A percentile compares a stretch with the other conserved stretches of the same genome.
phyloP scores from a whole-genome alignment of 1,140 invertebrate genomes.

The Piezodorus guildinii region DNA sequence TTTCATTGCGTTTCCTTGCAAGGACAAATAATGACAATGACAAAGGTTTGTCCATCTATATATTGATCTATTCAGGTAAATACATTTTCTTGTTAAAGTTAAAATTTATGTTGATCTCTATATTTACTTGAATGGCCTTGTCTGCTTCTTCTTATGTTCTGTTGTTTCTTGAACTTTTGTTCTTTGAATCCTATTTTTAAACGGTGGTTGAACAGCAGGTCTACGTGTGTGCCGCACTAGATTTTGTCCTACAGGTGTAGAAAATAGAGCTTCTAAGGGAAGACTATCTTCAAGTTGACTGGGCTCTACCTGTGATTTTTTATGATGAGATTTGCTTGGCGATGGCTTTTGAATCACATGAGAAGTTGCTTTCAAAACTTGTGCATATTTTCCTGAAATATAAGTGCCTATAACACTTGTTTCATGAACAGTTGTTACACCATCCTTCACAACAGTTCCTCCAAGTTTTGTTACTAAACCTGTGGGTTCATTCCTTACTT shows the following conservation, averaged over 20 bases:
- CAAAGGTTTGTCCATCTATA: no score
- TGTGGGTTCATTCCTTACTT: slow-evolving; percentile 20
- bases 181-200: slow-evolving; percentile 27
- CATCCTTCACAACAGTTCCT: slow-evolving; percentile 70
- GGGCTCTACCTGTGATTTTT: slow-evolving; percentile 20
- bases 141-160: not conserved
- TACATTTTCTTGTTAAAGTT: no score
- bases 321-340: slow-evolving; percentile 36
- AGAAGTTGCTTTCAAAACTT: slow-evolving; percentile 58
- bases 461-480: slow-evolving; percentile 54
- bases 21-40: no score
- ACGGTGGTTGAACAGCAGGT: slow-evolving; percentile 30
- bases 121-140: slow-evolving; percentile 20
- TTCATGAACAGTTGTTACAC: slow-evolving; percentile 71
- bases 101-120: no score
- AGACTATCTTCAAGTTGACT: slow-evolving; percentile 42
- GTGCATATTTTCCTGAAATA: slow-evolving; percentile 76
- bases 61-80: no score
- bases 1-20: no score
- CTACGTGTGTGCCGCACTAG: slow-evolving; percentile 42
- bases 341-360: slow-evolving; percentile 38
- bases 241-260: slow-evolving; percentile 32
- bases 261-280: slow-evolving; percentile 38
- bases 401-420: slow-evolving; percentile 79
- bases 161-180: slow-evolving; percentile 18